Percentiles rank a stretch among this genome's conserved stretches.
Conservation (phyloP, 2,113 vertebrate genomes). For the rat (Rattus norvegicus) region GRCr8 NC_086039.1:136633001-136633500, state of each 20-base stretch:
- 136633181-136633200: slow-evolving; percentile 31
- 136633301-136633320: slow-evolving; percentile 55
- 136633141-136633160: neutral
- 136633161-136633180: slow-evolving; percentile 3
- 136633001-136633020: slow-evolving; percentile 43
- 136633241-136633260: slow-evolving; percentile 60
- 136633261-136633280: slow-evolving; percentile 20
- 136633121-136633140: neutral
- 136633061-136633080: neutral
- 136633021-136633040: slow-evolving; percentile 46
- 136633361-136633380: slow-evolving; percentile 71
- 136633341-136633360: slow-evolving; percentile 72
- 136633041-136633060: neutral
- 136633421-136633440: slow-evolving; percentile 75
- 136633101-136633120: neutral
- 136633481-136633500: slow-evolving; percentile 88
- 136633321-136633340: slow-evolving; percentile 77
- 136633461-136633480: neutral
- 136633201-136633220: slow-evolving; percentile 48
- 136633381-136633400: slow-evolving; percentile 23
- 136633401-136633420: neutral
- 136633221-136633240: slow-evolving; percentile 74
- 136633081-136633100: neutral
- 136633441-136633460: slow-evolving; percentile 81
- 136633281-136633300: neutral